A percentile compares a stretch with the other conserved stretches of the same genome.
These are phyloP conservation scores for Myxocyprinus asiaticus DNA, from an alignment of 2,113 vertebrate species.

Conservation along the genomic window DNA sequence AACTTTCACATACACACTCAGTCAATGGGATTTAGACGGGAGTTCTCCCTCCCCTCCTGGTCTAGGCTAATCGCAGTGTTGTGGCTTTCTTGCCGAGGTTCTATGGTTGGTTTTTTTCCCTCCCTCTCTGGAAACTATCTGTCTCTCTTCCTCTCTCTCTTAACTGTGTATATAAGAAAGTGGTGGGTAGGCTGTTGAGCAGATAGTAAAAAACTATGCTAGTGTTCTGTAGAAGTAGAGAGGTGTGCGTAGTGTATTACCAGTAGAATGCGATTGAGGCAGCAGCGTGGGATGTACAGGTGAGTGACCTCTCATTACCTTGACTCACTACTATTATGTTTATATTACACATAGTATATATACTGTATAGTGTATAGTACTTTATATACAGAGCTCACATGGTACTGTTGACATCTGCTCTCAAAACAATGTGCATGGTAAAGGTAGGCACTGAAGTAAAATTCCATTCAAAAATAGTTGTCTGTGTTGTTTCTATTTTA, in stretches of 20 bases:
- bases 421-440: neutral
- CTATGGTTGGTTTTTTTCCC: conserved; percentile 63
- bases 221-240: conserved; percentile 41
- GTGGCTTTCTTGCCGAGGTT: conserved; percentile 59
- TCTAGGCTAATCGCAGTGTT: conserved; percentile 69
- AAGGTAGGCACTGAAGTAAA: neutral
- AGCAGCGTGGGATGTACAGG: conserved; percentile 51
- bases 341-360: too few species aligned
- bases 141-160: conserved; percentile 38
- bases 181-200: conserved; percentile 56
- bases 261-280: neutral
- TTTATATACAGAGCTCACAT: conserved; percentile 3
- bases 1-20: neutral
- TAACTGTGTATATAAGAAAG: conserved; percentile 63
- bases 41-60: conserved; percentile 36
- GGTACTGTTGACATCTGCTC: neutral
- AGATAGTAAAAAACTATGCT: conserved; percentile 56
- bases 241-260: neutral
- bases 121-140: conserved; percentile 55
- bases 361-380: neutral
- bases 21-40: conserved; percentile 12
- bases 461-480: conserved; percentile 23
- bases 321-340: too few species aligned
- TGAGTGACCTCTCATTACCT: conserved; percentile 40
- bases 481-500: neutral